phyloP scores from a whole-genome alignment of 2,113 vertebrate genomes.

The Xenopus tropicalis region UCB_Xtro_10.0 CM004451.2:73512501-73513000 shows the following conservation, averaged over 20 bases:
- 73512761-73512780: constrained; percentile 95
- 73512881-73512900: constrained; percentile 92
- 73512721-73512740: constrained; percentile 88
- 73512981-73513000: background rate
- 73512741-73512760: constrained; percentile 95
- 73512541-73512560: background rate
- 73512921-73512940: constrained; percentile 75
- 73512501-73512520: background rate
- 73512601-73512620: too few species aligned
- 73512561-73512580: background rate
- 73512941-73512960: background rate
- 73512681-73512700: too few species aligned
- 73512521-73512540: background rate
- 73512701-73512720: too few species aligned
- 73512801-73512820: constrained; percentile 98
- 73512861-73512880: constrained; percentile 74
- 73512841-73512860: constrained; percentile 89
- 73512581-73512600: too few species aligned
- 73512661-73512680: too few species aligned
- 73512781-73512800: constrained; percentile 94
- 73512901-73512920: constrained; percentile 95
- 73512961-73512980: background rate
- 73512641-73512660: constrained; percentile 4
- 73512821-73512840: constrained; percentile 96
- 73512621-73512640: background rate